Evolutionary conservation across 2,888 invertebrate species (phyloP).

Genomic region (Limnephilus rhombicus): DNA sequence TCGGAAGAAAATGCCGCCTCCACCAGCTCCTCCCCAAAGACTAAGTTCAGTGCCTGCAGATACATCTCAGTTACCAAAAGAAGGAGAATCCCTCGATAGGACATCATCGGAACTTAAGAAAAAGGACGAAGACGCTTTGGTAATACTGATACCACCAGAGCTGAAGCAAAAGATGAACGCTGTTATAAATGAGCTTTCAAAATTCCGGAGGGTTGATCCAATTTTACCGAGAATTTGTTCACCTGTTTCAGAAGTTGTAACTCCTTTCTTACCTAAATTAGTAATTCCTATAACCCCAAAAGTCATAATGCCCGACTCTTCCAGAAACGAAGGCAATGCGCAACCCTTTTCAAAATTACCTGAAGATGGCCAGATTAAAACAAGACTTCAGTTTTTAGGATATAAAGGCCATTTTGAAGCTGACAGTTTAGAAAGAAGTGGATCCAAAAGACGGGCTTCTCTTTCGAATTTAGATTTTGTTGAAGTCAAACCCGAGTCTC

Average conservation of each 20-base stretch:
- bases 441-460: conserved; percentile 70
- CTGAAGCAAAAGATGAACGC: conserved; percentile 81
- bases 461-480: conserved; percentile 73
- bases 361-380: conserved; percentile 28
- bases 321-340: conserved; percentile 36
- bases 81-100: conserved; percentile 28
- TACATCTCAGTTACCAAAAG: background rate
- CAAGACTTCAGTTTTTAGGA: background rate
- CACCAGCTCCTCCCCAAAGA: conserved; percentile 71
- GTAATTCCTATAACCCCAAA: conserved; percentile 72
- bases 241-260: conserved; percentile 70
- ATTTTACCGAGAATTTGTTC: conserved; percentile 70
- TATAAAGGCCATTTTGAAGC: conserved; percentile 71
- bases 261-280: conserved; percentile 73
- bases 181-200: conserved; percentile 78
- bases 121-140: conserved; percentile 70
- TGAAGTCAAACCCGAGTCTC: conserved; percentile 70
- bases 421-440: conserved; percentile 78
- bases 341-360: conserved; percentile 48
- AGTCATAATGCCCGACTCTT: conserved; percentile 53
- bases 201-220: conserved; percentile 73
- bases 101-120: conserved; percentile 47
- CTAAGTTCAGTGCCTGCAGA: conserved; percentile 17
- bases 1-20: conserved; percentile 75
- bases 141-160: conserved; percentile 74